These are phyloP conservation scores for Pseudomugil tenellus DNA, from an alignment of 2,797 vertebrate species.

Conservation along the genomic window DNA sequence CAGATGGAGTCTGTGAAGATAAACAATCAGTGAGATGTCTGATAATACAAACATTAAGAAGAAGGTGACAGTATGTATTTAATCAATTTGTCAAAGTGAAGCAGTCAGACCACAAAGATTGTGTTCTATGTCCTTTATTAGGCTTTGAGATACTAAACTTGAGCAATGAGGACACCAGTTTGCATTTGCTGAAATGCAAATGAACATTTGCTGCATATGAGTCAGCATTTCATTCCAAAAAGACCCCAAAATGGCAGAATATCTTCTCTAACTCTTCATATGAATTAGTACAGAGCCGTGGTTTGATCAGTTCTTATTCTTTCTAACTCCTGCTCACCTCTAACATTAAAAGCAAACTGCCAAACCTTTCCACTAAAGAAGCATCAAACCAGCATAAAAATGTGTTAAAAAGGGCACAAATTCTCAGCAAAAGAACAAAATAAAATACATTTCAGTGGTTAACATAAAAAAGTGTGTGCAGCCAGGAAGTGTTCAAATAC, in stretches of 20 bases:
- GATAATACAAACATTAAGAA: slow-evolving; percentile 37
- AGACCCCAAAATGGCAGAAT: neutral
- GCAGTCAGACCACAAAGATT: neutral
- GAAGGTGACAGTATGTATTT: neutral
- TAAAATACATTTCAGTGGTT: neutral
- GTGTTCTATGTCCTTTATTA: neutral
- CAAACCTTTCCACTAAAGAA: neutral
- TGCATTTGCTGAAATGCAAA: neutral
- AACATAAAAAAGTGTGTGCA: neutral
- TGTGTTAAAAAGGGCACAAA: neutral
- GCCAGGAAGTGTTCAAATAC: neutral
- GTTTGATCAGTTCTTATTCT: neutral
- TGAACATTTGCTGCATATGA: neutral
- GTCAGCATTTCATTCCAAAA: neutral
- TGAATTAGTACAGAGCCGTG: neutral
- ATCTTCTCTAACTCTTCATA: neutral
- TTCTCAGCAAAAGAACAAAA: neutral
- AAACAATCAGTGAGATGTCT: slow-evolving; percentile 42
- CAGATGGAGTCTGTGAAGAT: slow-evolving; percentile 88
- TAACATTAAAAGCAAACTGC: neutral
- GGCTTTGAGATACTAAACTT: neutral
- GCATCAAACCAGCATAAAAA: neutral
- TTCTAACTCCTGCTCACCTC: slow-evolving; percentile 7
- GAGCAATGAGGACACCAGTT: neutral
- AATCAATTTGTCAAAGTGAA: too few relatives aligned